Percentiles rank a stretch among this genome's conserved stretches.
Conservation (phyloP, 2,797 vertebrate genomes). For the Macroramphosus scolopax region DNA sequence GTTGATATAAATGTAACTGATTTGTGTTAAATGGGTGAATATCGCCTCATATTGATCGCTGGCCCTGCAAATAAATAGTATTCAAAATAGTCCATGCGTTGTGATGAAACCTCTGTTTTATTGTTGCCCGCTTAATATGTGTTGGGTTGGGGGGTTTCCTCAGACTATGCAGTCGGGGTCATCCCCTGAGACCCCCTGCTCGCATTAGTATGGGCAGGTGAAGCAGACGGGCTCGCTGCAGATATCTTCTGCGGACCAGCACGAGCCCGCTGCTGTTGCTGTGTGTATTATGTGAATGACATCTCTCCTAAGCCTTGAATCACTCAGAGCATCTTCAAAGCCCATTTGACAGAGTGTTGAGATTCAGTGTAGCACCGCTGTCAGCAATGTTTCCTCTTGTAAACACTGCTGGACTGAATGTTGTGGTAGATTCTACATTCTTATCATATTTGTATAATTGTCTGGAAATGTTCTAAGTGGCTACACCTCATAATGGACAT, state of each 20-base stretch:
- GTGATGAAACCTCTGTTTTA: too few relatives aligned
- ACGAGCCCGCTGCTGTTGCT: conserved; percentile 9
- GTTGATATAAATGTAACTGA: too few relatives aligned
- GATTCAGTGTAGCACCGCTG: conserved; percentile 14
- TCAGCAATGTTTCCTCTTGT: conserved; percentile 7
- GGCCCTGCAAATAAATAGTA: too few relatives aligned
- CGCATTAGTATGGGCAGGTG: conserved; percentile 18
- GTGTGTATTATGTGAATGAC: conserved; percentile 12
- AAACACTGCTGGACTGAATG: conserved; percentile 5
- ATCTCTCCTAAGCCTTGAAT: conserved; percentile 18
- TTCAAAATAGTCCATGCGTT: too few relatives aligned
- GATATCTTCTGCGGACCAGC: conserved; percentile 20
- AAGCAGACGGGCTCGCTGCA: conserved; percentile 5
- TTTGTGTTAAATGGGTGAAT: too few relatives aligned
- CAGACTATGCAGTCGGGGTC: conserved; percentile 12
- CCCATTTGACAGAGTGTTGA: conserved; percentile 19
- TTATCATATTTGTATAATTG: conserved; percentile 19
- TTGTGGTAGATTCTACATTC: conserved; percentile 11
- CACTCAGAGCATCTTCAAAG: conserved; percentile 20
- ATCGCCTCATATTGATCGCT: too few relatives aligned
- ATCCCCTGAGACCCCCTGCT: conserved; percentile 10
- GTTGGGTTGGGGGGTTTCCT: conserved; percentile 1
- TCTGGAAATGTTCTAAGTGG: conserved; percentile 28
- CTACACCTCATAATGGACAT: conserved; percentile 29
- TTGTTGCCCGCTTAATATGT: too few relatives aligned